Evolutionary conservation across 2,113 vertebrate genomes (phyloP), one percentile per base, ranked within the genome.

Genomic region (Numenius arquata): DNA sequence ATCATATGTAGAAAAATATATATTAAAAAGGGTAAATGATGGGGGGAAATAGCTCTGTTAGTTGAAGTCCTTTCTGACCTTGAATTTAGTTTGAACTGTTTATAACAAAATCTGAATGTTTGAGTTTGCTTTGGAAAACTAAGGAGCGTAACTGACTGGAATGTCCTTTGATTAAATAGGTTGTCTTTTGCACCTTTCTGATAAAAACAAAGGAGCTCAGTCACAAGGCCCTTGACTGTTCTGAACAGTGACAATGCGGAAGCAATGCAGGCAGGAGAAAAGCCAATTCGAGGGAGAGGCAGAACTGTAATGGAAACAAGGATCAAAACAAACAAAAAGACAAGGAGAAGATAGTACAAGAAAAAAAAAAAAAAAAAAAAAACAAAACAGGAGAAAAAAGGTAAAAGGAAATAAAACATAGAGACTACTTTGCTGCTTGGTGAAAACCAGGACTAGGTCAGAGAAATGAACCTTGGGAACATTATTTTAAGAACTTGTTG

Each of bases 51-150:
- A 38, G 19, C 40, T 90, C 27, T 11, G 1, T 75, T 62, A 43
- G 21, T 18, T 75, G 62, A 52, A 6, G 6, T 40, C 16, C 16
- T 74, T 66, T 75, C 52, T 95, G 87, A 92, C 58, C 74, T 70
- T 83, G 83, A 48, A 48, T 84, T 78, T 68, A 19, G 32, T 65
- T 50, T 58, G 43, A 85, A 20, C 45, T 75, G 21, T 58, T 88
- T 50, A 13, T 66, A 29, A 58, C 10, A 1, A 80, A 61, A 40
- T 34, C 43, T 78, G 61, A 85, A 72, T 27, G 21, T 7, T 12
- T 25, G 32, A 61, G 32, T 72, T 90, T 89, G 48, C 73, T 84
- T 47, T 90, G 61, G 56, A 73, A 80, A 94, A 48, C 21, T 67
- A 43, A 47, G 41, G 41, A 75, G 12, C 40, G 22, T 71, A 63